Evolutionary conservation across 2,888 invertebrate species (phyloP), one percentile per base, ranked within the genome.

Genomic region (Campoletis raptor): DNA sequence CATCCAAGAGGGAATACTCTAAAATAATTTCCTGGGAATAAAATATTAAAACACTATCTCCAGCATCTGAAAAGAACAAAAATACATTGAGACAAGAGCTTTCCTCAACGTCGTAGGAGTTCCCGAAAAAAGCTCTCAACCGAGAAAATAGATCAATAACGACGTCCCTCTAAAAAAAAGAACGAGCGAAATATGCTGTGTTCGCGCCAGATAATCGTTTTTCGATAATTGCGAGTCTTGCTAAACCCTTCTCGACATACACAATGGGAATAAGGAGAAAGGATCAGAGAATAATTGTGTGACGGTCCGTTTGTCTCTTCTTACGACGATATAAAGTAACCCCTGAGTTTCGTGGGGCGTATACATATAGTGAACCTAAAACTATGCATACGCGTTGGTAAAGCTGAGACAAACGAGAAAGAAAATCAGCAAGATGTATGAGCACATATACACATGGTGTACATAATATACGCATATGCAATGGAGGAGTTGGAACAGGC

Each of bases 211-310:
- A 84, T 88, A 88, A 88, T 84, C 84, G 85, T 87, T 88, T 88
- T 82, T 86, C 88, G 85, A 88, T 88, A 88, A 88, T 87, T 88
- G 82, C 85, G 64, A 74, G 48, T 66, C 42, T 67, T 37, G 77
- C 77, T 81, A 84, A 87, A 83, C 82, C 82, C 80, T 85, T 73
- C 54, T 81, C 66, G 52, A 69, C 54, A 52, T 66, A 42, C 24
- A 52, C 66, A 57, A 73, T 45, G 67, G 57, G 3, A 24, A n/a
- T 30, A 30, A 74, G 67, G 57, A 77, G 45, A 69, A 69, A 42
- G 66, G 57, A 72, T 81, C 67, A 54, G 21, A 40, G 57, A 48
- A 84, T 48, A 21, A 52, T 64, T 54, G 18, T 70, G 79, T 64
- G 79, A 79, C 79, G 79, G 54, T 70, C n/a, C 76, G 80, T 48